A percentile compares a stretch with the other conserved stretches of the same genome.
Conservation (phyloP, 2,888 invertebrate species). For the Noctua fimbriata region DNA sequence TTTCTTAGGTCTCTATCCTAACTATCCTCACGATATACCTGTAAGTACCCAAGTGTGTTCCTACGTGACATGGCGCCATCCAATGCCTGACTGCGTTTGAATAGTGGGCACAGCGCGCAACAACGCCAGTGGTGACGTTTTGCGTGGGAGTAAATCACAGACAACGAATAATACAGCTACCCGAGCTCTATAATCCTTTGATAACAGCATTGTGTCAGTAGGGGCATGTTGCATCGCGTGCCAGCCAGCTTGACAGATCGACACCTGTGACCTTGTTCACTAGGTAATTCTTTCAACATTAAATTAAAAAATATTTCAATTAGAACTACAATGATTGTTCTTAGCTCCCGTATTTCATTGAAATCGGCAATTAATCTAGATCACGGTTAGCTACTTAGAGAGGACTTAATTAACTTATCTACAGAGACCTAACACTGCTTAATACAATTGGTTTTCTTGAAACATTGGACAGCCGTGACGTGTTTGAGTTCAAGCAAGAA, state of each 20-base stretch:
- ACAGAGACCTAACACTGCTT: constrained; percentile 4
- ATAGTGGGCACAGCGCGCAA: not conserved
- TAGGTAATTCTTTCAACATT: constrained; percentile 10
- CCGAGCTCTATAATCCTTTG: not conserved
- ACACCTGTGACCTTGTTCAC: constrained; percentile 6
- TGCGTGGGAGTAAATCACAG: not conserved
- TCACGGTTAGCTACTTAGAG: constrained; percentile 28
- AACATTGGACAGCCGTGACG: constrained; percentile 25
- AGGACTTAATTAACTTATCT: constrained; percentile 22
- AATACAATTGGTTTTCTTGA: constrained; percentile 7
- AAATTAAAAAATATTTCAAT: not conserved
- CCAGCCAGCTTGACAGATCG: not conserved
- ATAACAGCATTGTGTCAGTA: not conserved
- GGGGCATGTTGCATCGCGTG: constrained; percentile 15
- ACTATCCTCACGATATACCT: not conserved
- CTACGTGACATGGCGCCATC: not conserved
- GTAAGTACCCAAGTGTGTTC: not conserved
- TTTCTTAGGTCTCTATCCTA: not conserved
- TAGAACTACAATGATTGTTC: constrained; percentile 2
- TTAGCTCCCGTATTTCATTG: constrained; percentile 16
- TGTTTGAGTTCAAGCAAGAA: not conserved
- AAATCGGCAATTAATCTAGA: constrained; percentile 26
- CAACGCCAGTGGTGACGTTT: not conserved
- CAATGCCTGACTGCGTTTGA: not conserved
- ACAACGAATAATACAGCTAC: not conserved